These are phyloP conservation scores for Malurus elegans DNA, from an alignment of 2,113 vertebrate genomes.

Conservation along the genomic window DNA sequence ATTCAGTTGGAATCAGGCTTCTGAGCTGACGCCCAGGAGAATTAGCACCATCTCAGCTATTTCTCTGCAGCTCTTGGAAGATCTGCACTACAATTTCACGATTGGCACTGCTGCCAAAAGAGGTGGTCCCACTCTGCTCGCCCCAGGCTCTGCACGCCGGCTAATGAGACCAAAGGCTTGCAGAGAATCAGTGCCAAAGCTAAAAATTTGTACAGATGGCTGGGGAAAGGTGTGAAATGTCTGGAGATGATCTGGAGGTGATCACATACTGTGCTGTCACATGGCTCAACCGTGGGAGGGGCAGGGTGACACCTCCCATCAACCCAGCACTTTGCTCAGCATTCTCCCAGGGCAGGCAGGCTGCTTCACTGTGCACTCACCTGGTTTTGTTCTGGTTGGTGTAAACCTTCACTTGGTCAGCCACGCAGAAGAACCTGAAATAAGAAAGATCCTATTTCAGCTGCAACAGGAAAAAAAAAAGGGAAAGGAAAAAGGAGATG, in stretches of 20 bases:
- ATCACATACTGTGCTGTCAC: not conserved
- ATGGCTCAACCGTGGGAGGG: fast-evolving
- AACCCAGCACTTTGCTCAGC: not conserved
- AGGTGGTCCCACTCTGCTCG: not conserved
- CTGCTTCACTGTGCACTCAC: slow-evolving; percentile 47
- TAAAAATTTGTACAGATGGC: not conserved
- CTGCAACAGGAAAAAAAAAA: too few relatives aligned
- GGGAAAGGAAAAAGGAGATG: not conserved
- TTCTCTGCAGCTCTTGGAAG: not conserved
- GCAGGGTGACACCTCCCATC: not conserved
- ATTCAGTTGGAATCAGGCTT: not conserved
- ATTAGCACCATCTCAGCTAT: not conserved
- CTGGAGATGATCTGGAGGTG: not conserved
- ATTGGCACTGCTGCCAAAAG: not conserved
- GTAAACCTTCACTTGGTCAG: slow-evolving; percentile 85
- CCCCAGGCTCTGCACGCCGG: not conserved
- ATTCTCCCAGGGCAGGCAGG: not conserved
- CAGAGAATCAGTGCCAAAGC: not conserved
- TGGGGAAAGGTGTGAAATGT: not conserved
- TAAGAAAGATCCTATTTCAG: not conserved
- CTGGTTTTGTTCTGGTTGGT: slow-evolving; percentile 90
- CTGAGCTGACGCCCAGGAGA: not conserved
- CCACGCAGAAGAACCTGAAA: slow-evolving; percentile 85
- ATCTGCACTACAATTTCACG: not conserved
- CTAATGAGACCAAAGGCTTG: not conserved